Evolutionary conservation across 2,888 invertebrate genomes (phyloP), one percentile per base, ranked within the genome.

Genomic region (Callyntrura sp.): DNA sequence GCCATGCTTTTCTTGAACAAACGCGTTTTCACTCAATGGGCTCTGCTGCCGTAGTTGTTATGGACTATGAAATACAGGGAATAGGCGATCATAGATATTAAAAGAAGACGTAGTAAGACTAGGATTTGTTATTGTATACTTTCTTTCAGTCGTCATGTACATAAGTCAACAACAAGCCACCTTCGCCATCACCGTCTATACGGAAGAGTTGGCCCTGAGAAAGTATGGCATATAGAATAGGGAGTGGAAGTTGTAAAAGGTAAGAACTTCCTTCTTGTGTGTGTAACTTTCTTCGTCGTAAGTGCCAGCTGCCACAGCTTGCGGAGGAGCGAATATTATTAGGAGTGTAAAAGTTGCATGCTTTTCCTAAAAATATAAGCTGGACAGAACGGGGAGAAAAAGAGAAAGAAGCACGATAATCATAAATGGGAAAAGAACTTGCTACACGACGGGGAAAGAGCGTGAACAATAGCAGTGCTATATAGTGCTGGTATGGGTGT

Each of bases 211-310:
- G 73, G 73, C 73, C 48, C 20, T 73, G 68, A 68, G 1, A 68
- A 68, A 68, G 68, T 43, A 68, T 68, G 73, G 73, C 73, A 48
- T 73, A 73, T 73, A 73, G 17, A 73, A 73, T 73, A 48, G 48
- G 35, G 35, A 48, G 73, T 73, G 73, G 73, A 73, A 73, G 73
- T 73, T 73, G 48, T 48, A 73, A 73, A 73, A 73, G 73, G 73
- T 3, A n/a, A 73, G 73, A 48, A 20, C 48, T 73, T 73, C 73
- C 73, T 73, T 48, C 73, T 73, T 73, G 48, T 48, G 73, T 70
- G 70, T 48, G 48, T 28, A 73, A 73, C 73, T 73, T 73, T 73
- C 45, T 45, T 73, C 23, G 23, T 48, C 48, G 48, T 25, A 8
- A 35, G 23, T n/a, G 25, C 62, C 20, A 65, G 48, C 48, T 45